Evolutionary conservation across 2,888 invertebrate species (phyloP).

Genomic region (Nudaria mundana): DNA sequence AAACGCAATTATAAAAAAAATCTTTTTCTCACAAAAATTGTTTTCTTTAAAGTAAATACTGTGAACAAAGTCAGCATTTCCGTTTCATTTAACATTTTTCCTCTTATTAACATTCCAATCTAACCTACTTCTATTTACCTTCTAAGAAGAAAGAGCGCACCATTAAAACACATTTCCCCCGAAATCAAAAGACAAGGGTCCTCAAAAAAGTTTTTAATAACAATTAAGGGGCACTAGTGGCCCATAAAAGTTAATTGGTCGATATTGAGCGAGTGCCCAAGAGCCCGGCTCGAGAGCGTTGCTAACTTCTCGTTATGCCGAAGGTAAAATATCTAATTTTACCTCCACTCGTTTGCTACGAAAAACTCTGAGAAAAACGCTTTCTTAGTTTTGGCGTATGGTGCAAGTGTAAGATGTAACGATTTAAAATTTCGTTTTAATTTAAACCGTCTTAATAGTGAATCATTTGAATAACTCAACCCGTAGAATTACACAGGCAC

Average conservation of each 20-base stretch:
- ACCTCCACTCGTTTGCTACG: slow-evolving; percentile 51
- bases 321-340: slow-evolving; percentile 65
- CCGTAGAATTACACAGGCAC: no score
- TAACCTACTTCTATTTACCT: not conserved
- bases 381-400: slow-evolving; percentile 39
- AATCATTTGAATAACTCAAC: no score
- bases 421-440: slow-evolving; percentile 3
- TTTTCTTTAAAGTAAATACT: no score
- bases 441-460: no score
- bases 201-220: slow-evolving; percentile 29
- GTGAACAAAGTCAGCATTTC: no score
- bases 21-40: no score
- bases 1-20: no score
- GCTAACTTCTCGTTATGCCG: slow-evolving; percentile 62
- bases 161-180: not conserved
- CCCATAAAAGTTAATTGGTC: slow-evolving; percentile 51
- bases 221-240: slow-evolving; percentile 31
- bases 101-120: no score
- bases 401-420: slow-evolving; percentile 25
- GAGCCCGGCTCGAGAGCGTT: slow-evolving; percentile 36
- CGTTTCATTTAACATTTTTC: no score
- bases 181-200: slow-evolving; percentile 10
- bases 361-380: slow-evolving; percentile 62
- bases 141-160: not conserved
- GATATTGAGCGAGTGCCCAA: slow-evolving; percentile 49